A percentile compares a stretch with the other conserved stretches of the same genome.
phyloP scores from a whole-genome alignment of 2,888 invertebrate species.

The Tachina grossa region DNA sequence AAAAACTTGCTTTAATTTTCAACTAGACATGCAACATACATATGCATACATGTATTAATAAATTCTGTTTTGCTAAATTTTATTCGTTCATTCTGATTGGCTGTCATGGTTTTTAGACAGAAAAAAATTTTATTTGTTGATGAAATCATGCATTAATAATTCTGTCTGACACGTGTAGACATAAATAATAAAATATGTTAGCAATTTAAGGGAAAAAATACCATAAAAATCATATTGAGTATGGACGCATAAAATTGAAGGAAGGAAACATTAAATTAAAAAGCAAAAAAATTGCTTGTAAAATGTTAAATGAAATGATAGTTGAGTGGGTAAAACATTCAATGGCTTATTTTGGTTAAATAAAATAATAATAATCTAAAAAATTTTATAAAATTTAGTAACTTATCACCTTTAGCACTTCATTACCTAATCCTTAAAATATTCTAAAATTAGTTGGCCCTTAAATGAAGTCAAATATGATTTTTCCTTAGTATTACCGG shows the following conservation, averaged over 20 bases:
- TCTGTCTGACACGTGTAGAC: conserved; percentile 29
- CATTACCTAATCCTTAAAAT: too few species aligned
- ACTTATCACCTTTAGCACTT: too few species aligned
- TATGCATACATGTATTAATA: too few species aligned
- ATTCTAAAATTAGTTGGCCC: too few species aligned
- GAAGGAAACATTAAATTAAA: neutral
- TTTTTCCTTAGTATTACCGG: too few species aligned
- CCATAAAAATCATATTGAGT: neutral
- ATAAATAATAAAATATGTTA: conserved; percentile 25
- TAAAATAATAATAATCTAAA: too few species aligned
- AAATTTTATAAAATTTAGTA: too few species aligned
- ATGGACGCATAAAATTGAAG: neutral
- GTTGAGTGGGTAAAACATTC: too few species aligned
- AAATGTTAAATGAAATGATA: too few species aligned
- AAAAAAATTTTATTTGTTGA: conserved; percentile 1
- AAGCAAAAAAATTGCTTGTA: neutral
- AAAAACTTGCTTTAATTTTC: neutral
- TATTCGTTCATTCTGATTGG: conserved; percentile 4
- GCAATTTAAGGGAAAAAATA: neutral
- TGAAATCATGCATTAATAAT: conserved; percentile 24
- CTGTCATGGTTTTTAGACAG: conserved; percentile 7
- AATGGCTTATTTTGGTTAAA: too few species aligned
- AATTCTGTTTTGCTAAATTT: neutral
- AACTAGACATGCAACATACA: neutral
- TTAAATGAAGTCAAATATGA: too few species aligned